These are phyloP conservation scores for Fragum whitleyi DNA, from an alignment of 2,888 invertebrate genomes.

Conservation along the genomic window DNA sequence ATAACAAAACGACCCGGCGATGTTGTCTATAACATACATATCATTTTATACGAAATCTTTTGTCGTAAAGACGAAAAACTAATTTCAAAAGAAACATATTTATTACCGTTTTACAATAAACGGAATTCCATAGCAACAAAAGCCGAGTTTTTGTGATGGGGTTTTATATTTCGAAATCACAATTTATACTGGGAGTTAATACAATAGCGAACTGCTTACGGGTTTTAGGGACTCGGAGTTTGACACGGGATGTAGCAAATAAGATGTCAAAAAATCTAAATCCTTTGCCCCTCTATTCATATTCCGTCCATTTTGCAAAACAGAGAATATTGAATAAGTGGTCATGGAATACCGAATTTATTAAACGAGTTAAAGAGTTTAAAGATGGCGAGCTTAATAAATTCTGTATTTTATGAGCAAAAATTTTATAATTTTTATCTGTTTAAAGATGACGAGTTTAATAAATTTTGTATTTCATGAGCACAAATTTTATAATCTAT, in stretches of 20 bases:
- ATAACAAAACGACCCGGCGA: conserved; percentile 43
- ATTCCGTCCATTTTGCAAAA: too few relatives aligned
- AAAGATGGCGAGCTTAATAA: too few relatives aligned
- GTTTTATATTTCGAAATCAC: conserved; percentile 56
- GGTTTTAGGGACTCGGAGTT: conserved; percentile 3
- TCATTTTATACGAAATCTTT: conserved; percentile 59
- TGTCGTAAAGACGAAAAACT: conserved; percentile 43
- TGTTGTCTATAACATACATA: conserved; percentile 59
- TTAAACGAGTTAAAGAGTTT: too few relatives aligned
- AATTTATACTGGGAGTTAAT: conserved; percentile 38
- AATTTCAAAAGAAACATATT: conserved; percentile 67
- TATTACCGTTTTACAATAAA: conserved; percentile 58
- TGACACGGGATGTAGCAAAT: conserved; percentile 13
- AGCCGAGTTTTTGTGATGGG: conserved; percentile 23
- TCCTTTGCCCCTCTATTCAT: too few relatives aligned
- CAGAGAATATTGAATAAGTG: too few relatives aligned
- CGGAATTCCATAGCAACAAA: conserved; percentile 58
- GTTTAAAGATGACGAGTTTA: too few relatives aligned
- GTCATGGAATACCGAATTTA: too few relatives aligned
- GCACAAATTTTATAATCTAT: too few relatives aligned
- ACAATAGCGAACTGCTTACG: conserved; percentile 12
- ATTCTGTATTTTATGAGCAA: too few relatives aligned
- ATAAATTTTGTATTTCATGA: too few relatives aligned
- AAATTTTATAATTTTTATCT: too few relatives aligned
- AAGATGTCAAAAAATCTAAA: background rate